phyloP scores from a whole-genome alignment of 2,888 invertebrate species.

The Caprella mutica region DNA sequence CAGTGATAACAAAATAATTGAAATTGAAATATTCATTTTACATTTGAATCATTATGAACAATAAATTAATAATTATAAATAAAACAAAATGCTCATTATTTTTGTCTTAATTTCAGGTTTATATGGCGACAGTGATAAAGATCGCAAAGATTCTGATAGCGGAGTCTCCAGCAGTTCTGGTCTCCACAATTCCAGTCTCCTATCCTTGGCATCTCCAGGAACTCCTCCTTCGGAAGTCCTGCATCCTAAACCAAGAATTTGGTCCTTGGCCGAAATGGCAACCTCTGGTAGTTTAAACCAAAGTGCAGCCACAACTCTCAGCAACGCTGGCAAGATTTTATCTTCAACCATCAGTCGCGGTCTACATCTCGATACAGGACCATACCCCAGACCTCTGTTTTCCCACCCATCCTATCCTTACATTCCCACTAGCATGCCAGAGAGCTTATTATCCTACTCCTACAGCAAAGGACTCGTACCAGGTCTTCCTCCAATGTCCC shows the following conservation, averaged over 20 bases:
- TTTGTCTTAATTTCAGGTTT: constrained; percentile 14
- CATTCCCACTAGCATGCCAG: constrained; percentile 29
- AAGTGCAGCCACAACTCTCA: constrained; percentile 12
- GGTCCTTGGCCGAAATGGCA: constrained; percentile 88
- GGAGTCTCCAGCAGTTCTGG: constrained; percentile 16
- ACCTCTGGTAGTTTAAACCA: constrained; percentile 55
- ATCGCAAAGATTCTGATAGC: constrained; percentile 20
- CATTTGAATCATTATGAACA: not conserved
- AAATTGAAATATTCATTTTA: not conserved
- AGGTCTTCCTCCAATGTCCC: constrained; percentile 25
- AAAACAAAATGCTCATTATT: not conserved
- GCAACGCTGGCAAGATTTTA: constrained; percentile 28
- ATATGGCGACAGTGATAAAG: constrained; percentile 30
- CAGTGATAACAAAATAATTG: not conserved
- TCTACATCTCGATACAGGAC: constrained; percentile 25
- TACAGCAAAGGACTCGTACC: constrained; percentile 25
- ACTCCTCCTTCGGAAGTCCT: constrained; percentile 30
- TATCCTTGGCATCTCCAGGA: constrained; percentile 20
- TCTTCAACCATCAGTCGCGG: constrained; percentile 21
- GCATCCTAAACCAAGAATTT: constrained; percentile 65
- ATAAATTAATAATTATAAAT: not conserved
- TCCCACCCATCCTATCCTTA: constrained; percentile 31
- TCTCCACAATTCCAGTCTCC: constrained; percentile 13
- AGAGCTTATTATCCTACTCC: constrained; percentile 30
- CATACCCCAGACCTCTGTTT: constrained; percentile 28